A percentile compares a stretch with the other conserved stretches of the same genome.
These are phyloP conservation scores for Falco concolor DNA, from an alignment of 2,797 vertebrate species.

Conservation along the genomic window DNA sequence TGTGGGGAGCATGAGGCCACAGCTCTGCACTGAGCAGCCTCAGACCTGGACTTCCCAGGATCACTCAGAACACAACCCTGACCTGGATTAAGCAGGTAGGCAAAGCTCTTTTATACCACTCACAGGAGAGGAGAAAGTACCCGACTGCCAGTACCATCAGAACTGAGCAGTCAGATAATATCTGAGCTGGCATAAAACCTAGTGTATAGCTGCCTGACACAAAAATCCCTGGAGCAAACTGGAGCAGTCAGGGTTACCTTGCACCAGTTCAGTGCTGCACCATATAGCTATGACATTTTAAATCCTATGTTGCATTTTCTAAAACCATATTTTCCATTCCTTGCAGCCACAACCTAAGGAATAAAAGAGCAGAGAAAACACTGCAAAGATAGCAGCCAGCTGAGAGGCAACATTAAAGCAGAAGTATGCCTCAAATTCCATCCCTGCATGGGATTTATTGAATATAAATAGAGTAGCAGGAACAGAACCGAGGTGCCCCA, in stretches of 20 bases:
- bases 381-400: neutral
- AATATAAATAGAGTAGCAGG: slow-evolving; percentile 29
- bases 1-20: neutral
- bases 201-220: neutral
- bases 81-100: neutral
- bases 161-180: neutral
- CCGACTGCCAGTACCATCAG: neutral
- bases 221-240: neutral
- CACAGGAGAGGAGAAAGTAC: neutral
- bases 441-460: neutral
- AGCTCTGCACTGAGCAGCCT: neutral
- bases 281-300: neutral
- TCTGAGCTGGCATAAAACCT: neutral
- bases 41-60: neutral
- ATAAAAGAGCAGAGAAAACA: neutral
- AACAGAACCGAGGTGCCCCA: neutral
- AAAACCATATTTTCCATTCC: slow-evolving; percentile 12
- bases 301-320: neutral
- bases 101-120: neutral
- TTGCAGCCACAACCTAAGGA: neutral
- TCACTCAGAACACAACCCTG: neutral
- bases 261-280: neutral
- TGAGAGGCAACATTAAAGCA: slow-evolving; percentile 27
- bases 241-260: neutral
- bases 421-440: slow-evolving; percentile 9